Evolutionary conservation across 2,888 invertebrate genomes (phyloP), one percentile per base, ranked within the genome.

Genomic region (Epinotia demarniana): DNA sequence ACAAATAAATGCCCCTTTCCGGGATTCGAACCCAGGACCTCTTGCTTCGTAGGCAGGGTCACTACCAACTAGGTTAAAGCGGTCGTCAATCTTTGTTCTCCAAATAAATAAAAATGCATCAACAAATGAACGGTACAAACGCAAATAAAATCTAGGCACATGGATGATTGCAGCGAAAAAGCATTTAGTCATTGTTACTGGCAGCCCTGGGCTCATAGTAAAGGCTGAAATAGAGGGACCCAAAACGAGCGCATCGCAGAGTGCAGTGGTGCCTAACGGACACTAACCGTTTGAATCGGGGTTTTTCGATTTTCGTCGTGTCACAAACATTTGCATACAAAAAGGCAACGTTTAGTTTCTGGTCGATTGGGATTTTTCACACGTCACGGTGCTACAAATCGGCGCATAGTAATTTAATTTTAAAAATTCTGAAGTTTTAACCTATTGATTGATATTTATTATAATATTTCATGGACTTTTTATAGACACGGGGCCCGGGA

Each of bases 201-300:
- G 53, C 53, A 53, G 53, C 53, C n/a, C 53, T 27, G 27, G n/a
- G n/a, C 61, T 61, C 61, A 33, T 61, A 19, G 43, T 23, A 63
- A 16, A 64, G 1, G 39, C 70, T 27, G 53, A 67, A 72, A 67
- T 23, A 67, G 66, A 73, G 60, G 60, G 43, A 23, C 53, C 46
- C 43, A 18, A 43, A 16, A 11, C 27, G 4, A 23, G 46, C 23
- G 18, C 46, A 19, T 18, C 55, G 66, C 33, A 58, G 60, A 33
- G 62, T 67, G 72, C 75, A 66, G 19, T 66, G 23, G 43, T 13
- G 61, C 71, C 23, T 61, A 72, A 43, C 72, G 71, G 66, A 75
- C 61, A 72, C 75, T 33, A 67, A 71, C 66, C 61, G 67, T 75
- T 72, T 72, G 67, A 75, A 75, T 60, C 58, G 64, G 18, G 63